These are phyloP conservation scores for Apostichopus parvimensis DNA, from an alignment of 35 echinoderm and acorn worm genomes.

Conservation along the genomic window DNA sequence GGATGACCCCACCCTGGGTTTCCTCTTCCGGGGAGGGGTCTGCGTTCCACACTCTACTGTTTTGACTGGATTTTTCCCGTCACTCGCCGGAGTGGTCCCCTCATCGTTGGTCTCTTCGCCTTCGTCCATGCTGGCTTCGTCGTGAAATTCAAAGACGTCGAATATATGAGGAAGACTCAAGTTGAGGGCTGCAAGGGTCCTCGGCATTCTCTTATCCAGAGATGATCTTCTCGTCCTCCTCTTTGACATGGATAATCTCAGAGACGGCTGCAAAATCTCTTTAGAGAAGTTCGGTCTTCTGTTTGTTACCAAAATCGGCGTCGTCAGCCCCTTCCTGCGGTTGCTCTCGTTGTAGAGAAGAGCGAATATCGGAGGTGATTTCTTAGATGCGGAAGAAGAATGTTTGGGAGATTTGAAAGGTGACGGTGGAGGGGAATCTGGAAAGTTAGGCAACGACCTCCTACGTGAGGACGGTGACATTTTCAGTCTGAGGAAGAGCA, in stretches of 20 bases:
- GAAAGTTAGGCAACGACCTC: slow-evolving; percentile 44
- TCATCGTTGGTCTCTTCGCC: not conserved
- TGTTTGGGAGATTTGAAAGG: slow-evolving; percentile 54
- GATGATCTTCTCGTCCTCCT: slow-evolving; percentile 32
- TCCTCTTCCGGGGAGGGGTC: slow-evolving; percentile 26
- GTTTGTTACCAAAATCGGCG: slow-evolving; percentile 52
- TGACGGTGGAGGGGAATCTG: slow-evolving; percentile 42
- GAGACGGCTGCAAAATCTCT: slow-evolving; percentile 35
- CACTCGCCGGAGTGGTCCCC: not conserved
- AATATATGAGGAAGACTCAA: slow-evolving; percentile 52
- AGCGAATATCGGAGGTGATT: slow-evolving; percentile 44
- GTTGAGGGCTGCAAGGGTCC: slow-evolving; percentile 40
- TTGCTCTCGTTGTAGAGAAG: slow-evolving; percentile 51
- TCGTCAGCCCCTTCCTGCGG: slow-evolving; percentile 30
- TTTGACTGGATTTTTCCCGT: not conserved
- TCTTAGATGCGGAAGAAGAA: slow-evolving; percentile 27
- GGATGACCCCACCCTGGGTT: not conserved
- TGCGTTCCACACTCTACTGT: slow-evolving; percentile 44
- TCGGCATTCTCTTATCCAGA: slow-evolving; percentile 2
- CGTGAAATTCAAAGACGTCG: slow-evolving; percentile 59
- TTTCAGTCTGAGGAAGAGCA: slow-evolving; percentile 41
- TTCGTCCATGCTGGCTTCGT: slow-evolving; percentile 26
- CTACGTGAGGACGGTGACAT: slow-evolving; percentile 58
- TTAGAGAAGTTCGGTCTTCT: slow-evolving; percentile 46
- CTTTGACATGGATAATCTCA: slow-evolving; percentile 32